Conservation (phyloP, 2,113 vertebrate genomes). For the Misgurnus mizolepis region DNA sequence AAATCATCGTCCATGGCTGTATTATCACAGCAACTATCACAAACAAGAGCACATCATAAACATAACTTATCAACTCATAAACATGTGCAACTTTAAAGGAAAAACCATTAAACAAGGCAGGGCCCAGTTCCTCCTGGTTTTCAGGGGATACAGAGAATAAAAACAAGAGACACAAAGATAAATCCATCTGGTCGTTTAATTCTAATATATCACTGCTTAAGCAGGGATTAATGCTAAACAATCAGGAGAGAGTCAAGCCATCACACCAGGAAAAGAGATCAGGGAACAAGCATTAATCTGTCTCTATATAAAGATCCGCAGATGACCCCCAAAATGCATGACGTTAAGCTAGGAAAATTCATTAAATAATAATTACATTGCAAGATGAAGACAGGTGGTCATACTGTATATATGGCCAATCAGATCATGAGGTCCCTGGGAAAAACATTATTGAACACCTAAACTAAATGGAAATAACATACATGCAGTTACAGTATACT, state of each 20-base stretch:
- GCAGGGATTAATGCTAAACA: slow-evolving; percentile 46
- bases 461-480: background rate
- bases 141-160: background rate
- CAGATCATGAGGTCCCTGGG: background rate
- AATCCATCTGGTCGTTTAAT: slow-evolving; percentile 32
- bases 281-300: slow-evolving; percentile 18
- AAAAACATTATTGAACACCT: background rate
- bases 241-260: slow-evolving; percentile 29
- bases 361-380: slow-evolving; percentile 6
- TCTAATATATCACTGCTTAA: slow-evolving; percentile 31
- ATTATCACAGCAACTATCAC: slow-evolving; percentile 11
- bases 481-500: background rate
- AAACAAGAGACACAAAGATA: background rate
- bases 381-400: background rate
- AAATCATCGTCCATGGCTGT: background rate
- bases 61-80: background rate
- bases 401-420: background rate
- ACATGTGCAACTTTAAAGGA: slow-evolving; percentile 13
- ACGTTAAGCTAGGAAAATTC: slow-evolving; percentile 7
- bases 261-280: background rate
- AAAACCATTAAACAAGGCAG: background rate
- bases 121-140: background rate
- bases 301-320: background rate
- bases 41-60: slow-evolving; percentile 21
- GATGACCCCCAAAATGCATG: background rate